These are phyloP conservation scores for Notoglanidium macrostoma DNA, from an alignment of 2,797 vertebrate genomes.

Conservation along the genomic window DNA sequence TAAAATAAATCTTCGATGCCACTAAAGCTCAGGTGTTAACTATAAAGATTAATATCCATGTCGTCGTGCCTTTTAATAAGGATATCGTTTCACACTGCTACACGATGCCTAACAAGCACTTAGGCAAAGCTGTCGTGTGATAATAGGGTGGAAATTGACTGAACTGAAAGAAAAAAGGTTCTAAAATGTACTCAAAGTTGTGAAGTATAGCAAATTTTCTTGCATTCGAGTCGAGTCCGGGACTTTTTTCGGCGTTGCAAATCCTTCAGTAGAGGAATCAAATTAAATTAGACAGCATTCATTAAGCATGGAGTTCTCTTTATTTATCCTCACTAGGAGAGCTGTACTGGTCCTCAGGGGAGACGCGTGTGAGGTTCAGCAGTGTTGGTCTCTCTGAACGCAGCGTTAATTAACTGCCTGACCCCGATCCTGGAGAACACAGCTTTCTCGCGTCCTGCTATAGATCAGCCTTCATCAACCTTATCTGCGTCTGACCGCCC, in stretches of 20 bases:
- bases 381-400: slow-evolving; percentile 61
- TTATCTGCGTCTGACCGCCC: slow-evolving; percentile 64
- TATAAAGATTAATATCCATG: neutral
- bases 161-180: too few relatives aligned
- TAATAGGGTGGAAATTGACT: neutral
- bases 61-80: neutral
- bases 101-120: neutral
- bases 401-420: slow-evolving; percentile 66
- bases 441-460: slow-evolving; percentile 63
- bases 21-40: neutral
- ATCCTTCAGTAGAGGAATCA: neutral
- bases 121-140: neutral
- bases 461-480: slow-evolving; percentile 67
- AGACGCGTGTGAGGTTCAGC: slow-evolving; percentile 29
- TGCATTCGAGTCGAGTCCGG: neutral
- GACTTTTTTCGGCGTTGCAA: neutral
- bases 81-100: neutral
- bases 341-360: slow-evolving; percentile 47
- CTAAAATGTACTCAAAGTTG: neutral
- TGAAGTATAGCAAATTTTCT: neutral
- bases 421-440: slow-evolving; percentile 62
- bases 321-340: slow-evolving; percentile 23
- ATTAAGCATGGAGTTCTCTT: slow-evolving; percentile 14
- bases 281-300: slow-evolving; percentile 7
- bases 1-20: neutral